Conservation (phyloP, 2,113 vertebrate species). For the Varanus salvator region DNA sequence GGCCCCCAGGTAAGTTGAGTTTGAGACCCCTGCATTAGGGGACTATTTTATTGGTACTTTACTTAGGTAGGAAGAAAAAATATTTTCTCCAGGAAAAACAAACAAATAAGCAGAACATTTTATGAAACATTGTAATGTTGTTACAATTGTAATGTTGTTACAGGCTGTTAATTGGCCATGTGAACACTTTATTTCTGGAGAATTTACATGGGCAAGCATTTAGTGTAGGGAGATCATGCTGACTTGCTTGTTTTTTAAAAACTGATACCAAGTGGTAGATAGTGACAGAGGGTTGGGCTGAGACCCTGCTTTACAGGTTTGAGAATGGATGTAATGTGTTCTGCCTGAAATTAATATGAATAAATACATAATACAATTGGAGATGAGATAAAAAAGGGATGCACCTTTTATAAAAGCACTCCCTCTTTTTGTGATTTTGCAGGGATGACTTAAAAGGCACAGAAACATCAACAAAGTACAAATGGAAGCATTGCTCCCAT, state of each 20-base stretch:
- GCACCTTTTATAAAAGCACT: neutral
- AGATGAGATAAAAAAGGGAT: neutral
- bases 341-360: neutral
- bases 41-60: conserved; percentile 60
- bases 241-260: neutral
- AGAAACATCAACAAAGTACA: neutral
- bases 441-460: neutral
- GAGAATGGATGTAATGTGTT: neutral
- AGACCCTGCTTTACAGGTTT: neutral
- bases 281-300: neutral
- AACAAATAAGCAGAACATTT: conserved; percentile 13
- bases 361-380: neutral
- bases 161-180: neutral
- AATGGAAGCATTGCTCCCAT: neutral
- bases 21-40: no score
- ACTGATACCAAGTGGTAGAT: neutral
- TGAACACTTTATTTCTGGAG: conserved; percentile 51
- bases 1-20: no score
- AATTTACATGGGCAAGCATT: neutral
- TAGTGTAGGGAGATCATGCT: neutral
- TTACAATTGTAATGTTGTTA: no score
- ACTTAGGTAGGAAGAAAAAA: conserved; percentile 57
- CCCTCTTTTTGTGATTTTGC: neutral
- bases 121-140: conserved; percentile 21
- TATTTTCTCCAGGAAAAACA: neutral